Evolutionary conservation across 2,113 vertebrate genomes (phyloP), one percentile per base, ranked within the genome.

Genomic region (Syngnathoides biaculeatus): DNA sequence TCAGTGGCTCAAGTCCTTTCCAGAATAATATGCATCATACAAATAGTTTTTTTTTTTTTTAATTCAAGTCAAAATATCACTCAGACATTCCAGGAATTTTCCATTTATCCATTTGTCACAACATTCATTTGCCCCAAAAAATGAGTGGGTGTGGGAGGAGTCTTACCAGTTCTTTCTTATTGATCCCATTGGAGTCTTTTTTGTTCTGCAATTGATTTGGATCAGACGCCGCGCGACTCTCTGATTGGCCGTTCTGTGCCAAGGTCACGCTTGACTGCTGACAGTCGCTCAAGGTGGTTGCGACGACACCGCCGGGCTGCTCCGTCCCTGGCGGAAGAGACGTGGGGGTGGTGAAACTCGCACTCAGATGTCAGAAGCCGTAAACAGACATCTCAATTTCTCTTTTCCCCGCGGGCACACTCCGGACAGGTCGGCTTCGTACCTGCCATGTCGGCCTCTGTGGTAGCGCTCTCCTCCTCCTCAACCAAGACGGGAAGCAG

Each of bases 401-500:
- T 20, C 30, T 71, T 4, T 55, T 35, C 30, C n/a, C n/a, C n/a
- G 6, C 12, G 42, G 13, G 22, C 27, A 39, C 39, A 58, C n/a
- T 69, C 58, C 3, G 20, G 39, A 45, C 9, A 4, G 7, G 3
- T 8, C n/a, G 47, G 63, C 67, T 45, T 75, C 76, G 20, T 68
- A 91, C 91, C 90, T 86, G 85, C 68, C 68, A 72, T 71, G 20
- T 58, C 68, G 39, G 15, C 53, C 1, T 64, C 60, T 15, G 42
- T 60, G 19, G 80, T 38, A 20, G 75, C 66, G 1, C 69, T 79
- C 71, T 90, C 91, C 65, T 90, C 89, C 59, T 91, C 88, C 55
- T 91, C 89, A 64, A 87, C 78, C 68, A 90, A 40, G 78, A 90
- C 89, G 30, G 90, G 89, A 22, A 91, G 77, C 72, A 90, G 73